Conservation (phyloP, 2,888 invertebrate species). For the Apamea monoglypha region DNA sequence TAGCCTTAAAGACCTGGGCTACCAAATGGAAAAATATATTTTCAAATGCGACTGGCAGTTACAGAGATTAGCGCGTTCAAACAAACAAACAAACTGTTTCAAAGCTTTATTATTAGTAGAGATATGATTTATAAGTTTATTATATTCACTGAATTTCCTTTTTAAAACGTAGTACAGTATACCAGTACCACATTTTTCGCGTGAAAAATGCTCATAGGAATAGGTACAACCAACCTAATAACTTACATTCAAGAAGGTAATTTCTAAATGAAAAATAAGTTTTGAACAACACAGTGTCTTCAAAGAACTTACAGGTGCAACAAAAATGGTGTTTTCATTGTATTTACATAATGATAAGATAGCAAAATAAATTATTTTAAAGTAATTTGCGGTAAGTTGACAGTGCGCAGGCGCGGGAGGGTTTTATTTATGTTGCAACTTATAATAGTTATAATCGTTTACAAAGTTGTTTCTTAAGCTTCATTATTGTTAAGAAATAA, state of each 20-base stretch:
- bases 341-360: constrained; percentile 49
- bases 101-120: too few relatives aligned
- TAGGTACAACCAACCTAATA: too few relatives aligned
- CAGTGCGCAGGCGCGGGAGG: constrained; percentile 21
- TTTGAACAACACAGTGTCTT: not conserved
- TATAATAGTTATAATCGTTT: constrained; percentile 60
- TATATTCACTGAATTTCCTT: not conserved
- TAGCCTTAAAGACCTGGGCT: too few relatives aligned
- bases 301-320: not conserved
- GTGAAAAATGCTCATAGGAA: too few relatives aligned
- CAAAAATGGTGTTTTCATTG: constrained; percentile 1
- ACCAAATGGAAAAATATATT: too few relatives aligned
- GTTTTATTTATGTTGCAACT: constrained; percentile 55
- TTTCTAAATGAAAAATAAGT: not conserved
- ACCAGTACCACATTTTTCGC: not conserved
- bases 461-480: constrained; percentile 37
- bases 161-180: not conserved
- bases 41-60: too few relatives aligned
- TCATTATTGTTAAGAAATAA: constrained; percentile 11
- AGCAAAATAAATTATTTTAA: constrained; percentile 58
- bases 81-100: too few relatives aligned
- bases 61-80: too few relatives aligned
- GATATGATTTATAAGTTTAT: not conserved
- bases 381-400: constrained; percentile 64
- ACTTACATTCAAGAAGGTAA: not conserved